These are phyloP conservation scores for Galerucella pusilla DNA, from an alignment of 2,888 invertebrate species.

Conservation along the genomic window DNA sequence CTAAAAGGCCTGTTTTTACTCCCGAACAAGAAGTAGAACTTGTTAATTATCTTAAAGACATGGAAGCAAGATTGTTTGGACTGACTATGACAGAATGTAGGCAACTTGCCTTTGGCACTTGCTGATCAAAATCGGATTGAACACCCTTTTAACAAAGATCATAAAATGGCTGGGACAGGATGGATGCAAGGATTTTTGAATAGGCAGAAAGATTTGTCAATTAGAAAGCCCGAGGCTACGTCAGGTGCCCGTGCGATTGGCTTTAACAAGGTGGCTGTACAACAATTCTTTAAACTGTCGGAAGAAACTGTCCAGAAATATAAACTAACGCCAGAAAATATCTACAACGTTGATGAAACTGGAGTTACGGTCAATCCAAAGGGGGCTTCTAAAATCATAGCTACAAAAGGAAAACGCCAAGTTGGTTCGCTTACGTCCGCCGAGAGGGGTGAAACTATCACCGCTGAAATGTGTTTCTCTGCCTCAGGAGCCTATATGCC, in stretches of 20 bases:
- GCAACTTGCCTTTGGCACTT: too few relatives aligned
- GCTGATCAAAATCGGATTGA: too few relatives aligned
- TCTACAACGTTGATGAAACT: too few relatives aligned
- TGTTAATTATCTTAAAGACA: too few relatives aligned
- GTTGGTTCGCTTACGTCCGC: neutral
- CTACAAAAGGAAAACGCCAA: neutral
- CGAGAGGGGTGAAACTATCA: too few relatives aligned
- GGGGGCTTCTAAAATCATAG: neutral
- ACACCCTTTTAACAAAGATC: too few relatives aligned
- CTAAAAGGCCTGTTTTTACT: too few relatives aligned
- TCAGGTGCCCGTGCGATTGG: neutral
- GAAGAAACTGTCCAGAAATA: neutral
- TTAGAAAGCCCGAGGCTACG: conserved; percentile 1
- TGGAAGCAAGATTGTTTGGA: too few relatives aligned
- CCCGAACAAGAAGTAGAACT: too few relatives aligned
- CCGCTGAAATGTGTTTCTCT: neutral
- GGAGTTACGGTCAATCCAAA: conserved; percentile 1
- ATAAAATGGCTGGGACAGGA: too few relatives aligned
- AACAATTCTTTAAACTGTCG: neutral
- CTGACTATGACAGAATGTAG: too few relatives aligned
- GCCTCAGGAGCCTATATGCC: neutral
- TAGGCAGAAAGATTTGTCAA: neutral
- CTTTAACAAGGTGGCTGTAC: neutral
- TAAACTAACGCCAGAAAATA: neutral
- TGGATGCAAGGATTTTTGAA: too few relatives aligned